phyloP scores from a whole-genome alignment of 2,113 vertebrate species.

The Carettochelys insculpta region DNA sequence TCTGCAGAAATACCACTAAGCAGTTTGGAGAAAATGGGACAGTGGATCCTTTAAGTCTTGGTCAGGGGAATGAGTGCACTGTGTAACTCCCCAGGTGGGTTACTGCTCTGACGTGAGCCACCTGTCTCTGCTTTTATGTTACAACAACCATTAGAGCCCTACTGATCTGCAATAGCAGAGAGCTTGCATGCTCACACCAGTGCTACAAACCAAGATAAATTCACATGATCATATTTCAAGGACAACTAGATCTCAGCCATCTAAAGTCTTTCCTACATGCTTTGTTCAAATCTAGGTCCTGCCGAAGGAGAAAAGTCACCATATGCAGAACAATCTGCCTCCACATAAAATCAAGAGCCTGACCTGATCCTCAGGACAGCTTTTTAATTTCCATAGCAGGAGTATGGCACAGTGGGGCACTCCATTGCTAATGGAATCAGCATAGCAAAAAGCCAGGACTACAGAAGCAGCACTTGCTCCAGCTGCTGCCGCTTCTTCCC shows the following conservation, averaged over 20 bases:
- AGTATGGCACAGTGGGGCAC: neutral
- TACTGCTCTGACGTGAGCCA: neutral
- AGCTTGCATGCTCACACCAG: fast-evolving
- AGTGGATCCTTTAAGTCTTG: too few species aligned
- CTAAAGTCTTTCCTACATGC: neutral
- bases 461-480: neutral
- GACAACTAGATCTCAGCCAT: neutral
- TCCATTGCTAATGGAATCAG: neutral
- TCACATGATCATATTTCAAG: neutral
- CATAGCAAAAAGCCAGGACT: neutral
- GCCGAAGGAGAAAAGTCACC: neutral
- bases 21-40: neutral
- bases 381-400: neutral
- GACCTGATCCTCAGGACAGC: neutral
- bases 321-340: neutral
- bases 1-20: neutral
- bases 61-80: neutral
- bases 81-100: neutral
- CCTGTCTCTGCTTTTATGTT: fast-evolving
- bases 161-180: neutral
- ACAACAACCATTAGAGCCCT: neutral
- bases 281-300: neutral
- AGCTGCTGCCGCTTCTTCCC: too few species aligned
- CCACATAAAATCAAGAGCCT: neutral
- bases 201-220: neutral